Conservation (phyloP, 2,113 vertebrate genomes). For the Malurus elegans region DNA sequence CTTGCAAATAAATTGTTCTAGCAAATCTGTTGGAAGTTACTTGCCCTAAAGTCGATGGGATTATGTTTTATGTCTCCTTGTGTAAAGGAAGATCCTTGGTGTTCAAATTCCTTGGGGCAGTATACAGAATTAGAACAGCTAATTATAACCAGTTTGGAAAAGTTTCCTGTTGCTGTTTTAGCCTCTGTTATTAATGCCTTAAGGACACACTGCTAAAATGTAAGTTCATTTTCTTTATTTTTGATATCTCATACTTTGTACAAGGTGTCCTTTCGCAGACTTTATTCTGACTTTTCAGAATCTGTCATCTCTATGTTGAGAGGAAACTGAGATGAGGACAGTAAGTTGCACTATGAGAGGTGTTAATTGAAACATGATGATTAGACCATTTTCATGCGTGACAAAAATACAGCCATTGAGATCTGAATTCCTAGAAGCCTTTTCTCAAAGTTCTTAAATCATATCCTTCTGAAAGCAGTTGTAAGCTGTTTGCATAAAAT, state of each 20-base stretch:
- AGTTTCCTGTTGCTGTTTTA: constrained; percentile 4
- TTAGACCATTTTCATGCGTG: background rate
- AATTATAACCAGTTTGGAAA: background rate
- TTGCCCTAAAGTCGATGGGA: background rate
- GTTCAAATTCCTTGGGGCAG: background rate
- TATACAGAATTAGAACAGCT: background rate
- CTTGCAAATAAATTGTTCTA: constrained; percentile 25
- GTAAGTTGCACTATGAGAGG: background rate
- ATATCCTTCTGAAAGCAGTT: background rate
- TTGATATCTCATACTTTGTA: background rate
- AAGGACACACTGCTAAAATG: background rate
- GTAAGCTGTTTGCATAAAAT: background rate
- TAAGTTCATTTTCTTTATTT: background rate
- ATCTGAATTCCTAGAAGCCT: background rate
- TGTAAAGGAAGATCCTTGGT: constrained; percentile 12
- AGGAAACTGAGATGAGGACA: background rate
- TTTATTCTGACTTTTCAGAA: background rate
- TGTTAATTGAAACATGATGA: background rate
- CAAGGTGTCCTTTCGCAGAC: background rate
- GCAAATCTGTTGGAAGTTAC: constrained; percentile 22
- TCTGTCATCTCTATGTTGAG: background rate
- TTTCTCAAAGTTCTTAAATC: background rate
- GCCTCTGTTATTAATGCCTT: background rate
- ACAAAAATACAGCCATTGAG: background rate
- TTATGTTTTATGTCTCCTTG: constrained; percentile 20